Evolutionary conservation across 53 echinoderm and acorn worm genomes (phyloP).

Genomic region (Temnopleurus reevesii): DNA sequence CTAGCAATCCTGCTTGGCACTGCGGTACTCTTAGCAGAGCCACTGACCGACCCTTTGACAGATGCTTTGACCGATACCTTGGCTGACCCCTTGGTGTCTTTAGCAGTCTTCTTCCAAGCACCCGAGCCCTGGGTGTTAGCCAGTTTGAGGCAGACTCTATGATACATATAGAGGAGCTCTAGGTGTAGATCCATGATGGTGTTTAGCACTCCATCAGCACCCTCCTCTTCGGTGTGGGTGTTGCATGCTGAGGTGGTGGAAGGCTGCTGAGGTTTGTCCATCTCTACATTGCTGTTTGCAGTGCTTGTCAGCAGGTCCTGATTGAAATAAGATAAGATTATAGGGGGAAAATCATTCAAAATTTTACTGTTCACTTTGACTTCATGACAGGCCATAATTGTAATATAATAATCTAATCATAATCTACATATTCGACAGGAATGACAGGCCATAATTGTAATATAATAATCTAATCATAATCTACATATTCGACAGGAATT

Average conservation of each 20-base stretch:
- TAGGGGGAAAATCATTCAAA: too few species aligned
- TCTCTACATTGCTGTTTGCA: background rate
- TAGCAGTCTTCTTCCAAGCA: slow-evolving; percentile 27
- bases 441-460: too few species aligned
- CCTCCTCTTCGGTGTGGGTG: slow-evolving; percentile 37
- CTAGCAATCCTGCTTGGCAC: slow-evolving; percentile 1
- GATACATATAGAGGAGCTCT: slow-evolving; percentile 95
- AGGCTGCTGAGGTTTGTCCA: background rate
- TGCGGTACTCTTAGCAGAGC: slow-evolving; percentile 22
- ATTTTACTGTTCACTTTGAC: too few species aligned
- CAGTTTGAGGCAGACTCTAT: slow-evolving; percentile 91
- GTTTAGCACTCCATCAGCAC: slow-evolving; percentile 86
- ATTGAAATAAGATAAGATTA: background rate
- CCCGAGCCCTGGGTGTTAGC: slow-evolving; percentile 49
- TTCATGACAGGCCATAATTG: too few species aligned
- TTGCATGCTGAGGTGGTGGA: background rate
- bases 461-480: too few species aligned
- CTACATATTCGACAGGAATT: too few species aligned
- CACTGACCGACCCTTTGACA: background rate
- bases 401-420: too few species aligned
- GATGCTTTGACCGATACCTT: slow-evolving; percentile 8
- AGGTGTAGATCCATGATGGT: slow-evolving; percentile 96
- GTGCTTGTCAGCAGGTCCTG: background rate
- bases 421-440: too few species aligned
- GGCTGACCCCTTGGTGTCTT: background rate